Base-by-base conservation (phyloP, 1,140 invertebrate species). In the Polyergus mexicanus region DNA sequence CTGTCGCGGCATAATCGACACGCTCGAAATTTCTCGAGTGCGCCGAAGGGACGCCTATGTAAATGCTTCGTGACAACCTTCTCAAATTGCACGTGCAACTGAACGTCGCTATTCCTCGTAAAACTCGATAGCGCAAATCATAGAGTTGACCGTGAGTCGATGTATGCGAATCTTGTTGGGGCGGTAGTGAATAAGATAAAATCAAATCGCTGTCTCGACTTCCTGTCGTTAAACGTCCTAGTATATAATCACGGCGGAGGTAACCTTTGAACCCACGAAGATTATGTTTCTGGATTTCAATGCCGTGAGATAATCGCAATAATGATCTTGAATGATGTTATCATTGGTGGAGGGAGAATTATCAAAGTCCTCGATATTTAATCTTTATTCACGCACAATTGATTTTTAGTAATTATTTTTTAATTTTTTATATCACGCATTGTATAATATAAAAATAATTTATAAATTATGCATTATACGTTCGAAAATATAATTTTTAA, bases 61-160 rank as follows among this genome's bases (percentile, higher is more conserved):
- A 83, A 51, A 74, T 22, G 78, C 71, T 74, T 83, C 78, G 78
- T 83, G 78, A 83, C 68, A 83, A 60, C 78, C 68, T 72, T 83
- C 78, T 83, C 78, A 83, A 83, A 83, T 83, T 83, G 54, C 77
- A 41, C 47, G 35, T 41, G 77, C 54, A 81, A 81, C 54, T 19
- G 66, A 25, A 19, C 77, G 44, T 69, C 16, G 62, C 51, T 41
- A 8, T 13, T 44, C 66, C 66, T 35, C 54, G 66, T 65, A 72
- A 81, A 81, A 72, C 38, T 83, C 54, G 54, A 62, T 68, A 58
- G 66, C 51, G 51, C 38, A 58, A 81, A 81, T 81, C 78, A 60
- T 44, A 80, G 32, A 60, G 62, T 51, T 35, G 51, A 54, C 65
- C 41, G 25, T 41, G 75, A 44, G 44, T 8, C 35, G 66, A 72